Base-by-base conservation (phyloP, 2,888 invertebrate species). In the Tetropium fuscum region DNA sequence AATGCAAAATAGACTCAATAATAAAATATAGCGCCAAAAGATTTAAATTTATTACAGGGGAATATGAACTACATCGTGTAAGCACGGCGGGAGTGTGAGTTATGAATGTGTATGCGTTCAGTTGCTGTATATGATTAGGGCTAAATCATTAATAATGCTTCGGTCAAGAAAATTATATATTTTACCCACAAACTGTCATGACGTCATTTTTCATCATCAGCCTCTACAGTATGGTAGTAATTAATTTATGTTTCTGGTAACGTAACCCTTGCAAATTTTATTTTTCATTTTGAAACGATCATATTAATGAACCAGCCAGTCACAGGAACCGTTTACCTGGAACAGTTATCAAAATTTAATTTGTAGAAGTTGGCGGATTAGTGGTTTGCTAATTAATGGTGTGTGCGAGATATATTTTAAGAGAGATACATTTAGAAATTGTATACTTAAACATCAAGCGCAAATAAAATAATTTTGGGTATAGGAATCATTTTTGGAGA, bases 161-260 rank as follows among this genome's bases (percentile, higher is more conserved):
- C 73, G 79, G 78, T 76, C 75, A 75, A 75, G 77, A 76, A 79
- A 78, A 79, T 78, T 78, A 79, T 75, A 77, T 75, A 78, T 78
- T 78, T 79, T 78, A 77, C 74, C 76, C 78, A 74, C 77, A 77
- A 75, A 78, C 78, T 79, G 79, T 79, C 79, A 77, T 75, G 73
- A 75, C 73, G 74, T 78, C 76, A 78, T 79, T 76, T 76, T 69
- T 79, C 77, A 78, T 77, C 74, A 72, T 74, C 68, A 61, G 68
- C 64, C 64, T 59, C 36, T 58, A 58, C 68, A 51, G 60, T 49
- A 57, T 60, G 49, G 61, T 57, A 66, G 65, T 66, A 70, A 70
- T 71, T 68, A 69, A 64, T 66, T 60, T 58, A 47, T 40, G 41
- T 55, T 64, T 61, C 55, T 58, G 59, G 47, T 57, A 61, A 61